These are phyloP conservation scores for Cydia amplana DNA, from an alignment of 1,140 invertebrate species.

Conservation along the genomic window DNA sequence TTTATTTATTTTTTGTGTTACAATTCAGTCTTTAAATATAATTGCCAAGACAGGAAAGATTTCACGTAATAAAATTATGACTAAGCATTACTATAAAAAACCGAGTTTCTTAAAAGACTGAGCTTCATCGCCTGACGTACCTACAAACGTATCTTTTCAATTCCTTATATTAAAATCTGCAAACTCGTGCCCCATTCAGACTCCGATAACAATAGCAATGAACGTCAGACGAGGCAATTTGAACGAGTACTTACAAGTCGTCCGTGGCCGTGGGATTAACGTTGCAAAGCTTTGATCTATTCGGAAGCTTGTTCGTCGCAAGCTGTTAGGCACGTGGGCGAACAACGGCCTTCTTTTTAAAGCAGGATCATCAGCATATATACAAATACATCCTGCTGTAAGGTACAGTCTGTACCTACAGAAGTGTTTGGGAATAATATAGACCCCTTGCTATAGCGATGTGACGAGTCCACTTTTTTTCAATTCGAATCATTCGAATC, in stretches of 20 bases:
- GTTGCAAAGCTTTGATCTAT: slow-evolving; percentile 14
- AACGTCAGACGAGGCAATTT: slow-evolving; percentile 14
- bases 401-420: too few relatives aligned
- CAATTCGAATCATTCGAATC: too few relatives aligned
- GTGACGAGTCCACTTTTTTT: too few relatives aligned
- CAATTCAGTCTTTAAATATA: not conserved
- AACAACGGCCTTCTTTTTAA: too few relatives aligned
- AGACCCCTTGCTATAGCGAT: too few relatives aligned
- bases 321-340: too few relatives aligned
- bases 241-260: not conserved
- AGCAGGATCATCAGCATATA: too few relatives aligned
- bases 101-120: not conserved
- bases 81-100: not conserved
- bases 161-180: slow-evolving; percentile 24
- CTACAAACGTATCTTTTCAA: not conserved
- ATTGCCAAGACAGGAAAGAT: not conserved
- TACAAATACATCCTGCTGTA: too few relatives aligned
- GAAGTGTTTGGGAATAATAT: too few relatives aligned
- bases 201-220: slow-evolving; percentile 18
- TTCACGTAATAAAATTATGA: not conserved
- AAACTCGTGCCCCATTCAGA: slow-evolving; percentile 13
- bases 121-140: not conserved
- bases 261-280: not conserved
- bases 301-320: not conserved
- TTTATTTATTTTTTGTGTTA: not conserved